phyloP scores from a whole-genome alignment of 2,888 invertebrate genomes.

The Polydrusus cervinus region DNA sequence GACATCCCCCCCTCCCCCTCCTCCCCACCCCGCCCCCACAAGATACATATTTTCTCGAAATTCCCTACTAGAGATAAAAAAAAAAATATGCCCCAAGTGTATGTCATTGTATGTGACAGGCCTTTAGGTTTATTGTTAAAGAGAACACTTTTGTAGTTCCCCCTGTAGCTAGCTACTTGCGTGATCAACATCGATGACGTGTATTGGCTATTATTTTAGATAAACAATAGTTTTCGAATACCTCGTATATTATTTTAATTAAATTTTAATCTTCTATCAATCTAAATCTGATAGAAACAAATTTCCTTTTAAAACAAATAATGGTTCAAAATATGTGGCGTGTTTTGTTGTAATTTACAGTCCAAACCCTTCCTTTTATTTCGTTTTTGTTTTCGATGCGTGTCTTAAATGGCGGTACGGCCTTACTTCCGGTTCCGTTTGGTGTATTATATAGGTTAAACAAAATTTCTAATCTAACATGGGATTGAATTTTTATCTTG shows the following conservation, averaged over 20 bases:
- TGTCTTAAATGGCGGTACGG: slow-evolving; percentile 52
- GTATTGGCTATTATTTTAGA: too few species aligned
- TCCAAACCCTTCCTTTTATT: slow-evolving; percentile 43
- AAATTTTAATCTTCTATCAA: slow-evolving; percentile 45
- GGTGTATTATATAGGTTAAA: slow-evolving; percentile 35
- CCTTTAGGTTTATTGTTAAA: too few species aligned
- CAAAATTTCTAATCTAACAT: slow-evolving; percentile 31
- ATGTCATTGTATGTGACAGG: too few species aligned
- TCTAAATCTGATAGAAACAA: slow-evolving; percentile 48
- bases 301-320: slow-evolving; percentile 49
- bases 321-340: slow-evolving; percentile 39
- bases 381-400: slow-evolving; percentile 49
- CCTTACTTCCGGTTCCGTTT: slow-evolving; percentile 51
- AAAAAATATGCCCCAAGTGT: too few species aligned
- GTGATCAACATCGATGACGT: slow-evolving; percentile 3
- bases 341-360: slow-evolving; percentile 46
- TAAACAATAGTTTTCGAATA: background rate
- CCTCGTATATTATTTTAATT: slow-evolving; percentile 38
- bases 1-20: too few species aligned
- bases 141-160: too few species aligned
- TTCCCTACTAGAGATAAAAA: too few species aligned
- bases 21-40: too few species aligned
- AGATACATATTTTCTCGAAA: too few species aligned
- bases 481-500: slow-evolving; percentile 32
- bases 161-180: too few species aligned